Base-by-base conservation (phyloP, 2,888 invertebrate species). In the Mallateleia sp. region DNA sequence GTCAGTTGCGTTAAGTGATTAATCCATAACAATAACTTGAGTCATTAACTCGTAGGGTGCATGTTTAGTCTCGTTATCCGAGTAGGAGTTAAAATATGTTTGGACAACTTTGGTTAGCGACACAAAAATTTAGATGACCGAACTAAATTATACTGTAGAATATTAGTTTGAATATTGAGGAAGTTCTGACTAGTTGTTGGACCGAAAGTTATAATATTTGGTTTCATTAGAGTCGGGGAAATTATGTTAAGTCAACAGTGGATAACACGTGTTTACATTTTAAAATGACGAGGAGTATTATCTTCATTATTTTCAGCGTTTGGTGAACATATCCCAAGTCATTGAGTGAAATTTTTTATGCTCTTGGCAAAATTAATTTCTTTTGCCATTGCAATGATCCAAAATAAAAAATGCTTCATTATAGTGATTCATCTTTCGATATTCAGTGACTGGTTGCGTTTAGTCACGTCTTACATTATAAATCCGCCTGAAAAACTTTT, bases 111-210 rank as follows among this genome's bases (percentile, higher is more conserved):
- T 15, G 2, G 47, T 18, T 6, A 18, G 20, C 14, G 22, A 3
- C 34, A 60, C 38, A 60, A 60, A 66, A 66, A 47, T 47, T 28
- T 3, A 9, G 22, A 47, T 66, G 47, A 47, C 47, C 47, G 18
- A 47, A 47, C 18, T 47, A 47, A 47, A 47, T 47, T 47, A 47
- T 18, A 47, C 18, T 18, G 47, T 20, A 18, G 14, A 18, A 18
- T 47, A n/a, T n/a, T n/a, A 20, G 47, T 47, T 47, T 20, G 47
- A 9, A 47, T 47, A 7, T 47, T 20, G 47, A 18, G 47, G 20
- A 47, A 47, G 47, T 47, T 47, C 9, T 47, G 47, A 47, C 9
- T 47, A 47, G 47, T 47, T 47, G 47, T 47, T 47, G 38, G 11
- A 11, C 38, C 38, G 18, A 47, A 47, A 47, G 20, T 47, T 47